Base-by-base conservation (phyloP, 2,113 vertebrate genomes). In the Lophura nycthemera region DNA sequence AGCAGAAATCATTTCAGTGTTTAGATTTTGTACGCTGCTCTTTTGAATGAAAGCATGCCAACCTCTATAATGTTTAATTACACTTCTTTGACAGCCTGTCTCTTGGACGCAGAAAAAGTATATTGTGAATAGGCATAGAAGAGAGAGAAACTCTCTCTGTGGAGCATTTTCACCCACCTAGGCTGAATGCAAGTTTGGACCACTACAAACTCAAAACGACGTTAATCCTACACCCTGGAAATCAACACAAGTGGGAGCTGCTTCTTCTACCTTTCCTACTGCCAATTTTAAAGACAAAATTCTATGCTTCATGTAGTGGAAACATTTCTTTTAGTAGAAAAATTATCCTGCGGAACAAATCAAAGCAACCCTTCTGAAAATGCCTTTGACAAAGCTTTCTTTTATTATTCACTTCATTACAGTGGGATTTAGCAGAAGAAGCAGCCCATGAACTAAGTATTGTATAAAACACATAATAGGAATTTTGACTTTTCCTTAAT, bases 11-110 rank as follows among this genome's bases (percentile, higher is more conserved):
- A 32, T 47, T 38, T 25, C 0, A 72, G 57, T 89, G 64, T 92
- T 94, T 91, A 88, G 38, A 57, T 76, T 92, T 88, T 22, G 63
- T 57, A 83, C 2, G 1, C 11, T 66, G 56, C 34, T 27, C 81
- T 87, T 87, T 85, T 8, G 0, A 66, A 88, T 61, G 80, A 93
- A 93, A 91, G 69, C 64, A 70, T 64, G 81, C 63, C 80, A 85
- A 20, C n/a, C 54, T 56, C 75, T 29, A 29, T n/a, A 38, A 42
- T 6, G 50, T 11, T 91, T 76, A 60, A 85, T 86, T 66, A 42
- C 4, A 1, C 34, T 50, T 85, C 75, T 93, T 72, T 80, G 94
- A 77, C 70, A 67, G 88, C 43, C 50, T 13, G 32, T 18, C 87
- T 75, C 73, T 50, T 91, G 47, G 74, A 36, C 85, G 78, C 72